Base-by-base conservation (phyloP, 1,140 invertebrate genomes). In the Leptinotarsa texana region DNA sequence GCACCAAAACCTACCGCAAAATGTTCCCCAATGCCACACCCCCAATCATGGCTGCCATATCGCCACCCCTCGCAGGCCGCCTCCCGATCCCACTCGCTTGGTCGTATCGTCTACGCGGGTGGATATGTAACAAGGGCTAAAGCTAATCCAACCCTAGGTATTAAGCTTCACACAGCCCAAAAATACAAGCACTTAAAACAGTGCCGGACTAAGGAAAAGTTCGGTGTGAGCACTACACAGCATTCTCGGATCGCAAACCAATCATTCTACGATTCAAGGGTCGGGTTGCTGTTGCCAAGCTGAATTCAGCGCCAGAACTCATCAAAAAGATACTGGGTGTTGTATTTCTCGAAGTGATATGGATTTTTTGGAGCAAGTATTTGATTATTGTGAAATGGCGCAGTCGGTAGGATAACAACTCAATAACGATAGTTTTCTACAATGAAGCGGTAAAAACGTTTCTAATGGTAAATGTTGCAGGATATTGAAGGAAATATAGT, bases 161-260 rank as follows among this genome's bases (percentile, higher is more conserved):
- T 76, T 79, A 84, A 85, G 84, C 84, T 85, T 85, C 84, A 85
- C 84, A 85, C 84, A 85, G 84, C 84, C 84, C 84, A 83, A 84
- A 85, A 84, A 83, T 83, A 85, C 82, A 84, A 85, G 84, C 84
- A 85, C 84, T 85, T 85, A 85, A 85, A 85, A 85, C 84, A 85
- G 84, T 85, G 84, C 84, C 78, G 82, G 82, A 84, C 81, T 83
- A 84, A 84, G 80, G 73, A 73, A 84, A 79, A 85, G 80, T 84
- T 84, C 81, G 80, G 81, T 83, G 82, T 84, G 82, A 85, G 84
- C 84, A 85, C 84, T 85, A 85, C 84, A 84, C 83, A 83, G 84
- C 84, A 78, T 82, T 71, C 69, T 57, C 51, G 51, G 15, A 62
- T 77, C 75, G 71, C 75, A 77, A 68, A 18, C 66, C 51, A 57